Conservation (phyloP, 1,140 invertebrate genomes). For the Panulirus ornatus region DNA sequence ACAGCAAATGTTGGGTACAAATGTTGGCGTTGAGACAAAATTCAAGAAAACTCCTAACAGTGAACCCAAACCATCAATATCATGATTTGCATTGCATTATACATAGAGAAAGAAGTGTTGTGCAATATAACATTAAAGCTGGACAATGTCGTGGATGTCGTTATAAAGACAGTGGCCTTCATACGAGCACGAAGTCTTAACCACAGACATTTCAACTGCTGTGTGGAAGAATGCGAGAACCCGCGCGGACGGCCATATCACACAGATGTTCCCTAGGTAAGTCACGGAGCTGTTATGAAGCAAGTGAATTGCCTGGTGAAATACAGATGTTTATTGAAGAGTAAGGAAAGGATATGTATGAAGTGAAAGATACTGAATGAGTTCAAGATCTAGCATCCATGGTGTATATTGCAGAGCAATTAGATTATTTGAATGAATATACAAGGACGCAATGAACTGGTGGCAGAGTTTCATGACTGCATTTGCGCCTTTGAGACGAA, state of each 20-base stretch:
- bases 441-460: not conserved
- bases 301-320: too few relatives aligned
- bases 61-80: not conserved
- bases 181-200: not conserved
- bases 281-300: slow-evolving; percentile 16
- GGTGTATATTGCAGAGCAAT: not conserved
- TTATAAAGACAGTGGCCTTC: not conserved
- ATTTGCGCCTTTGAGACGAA: not conserved
- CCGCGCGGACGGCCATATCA: not conserved
- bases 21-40: slow-evolving; percentile 10
- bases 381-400: not conserved
- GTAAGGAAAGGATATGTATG: not conserved
- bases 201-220: slow-evolving; percentile 1
- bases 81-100: not conserved
- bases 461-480: not conserved
- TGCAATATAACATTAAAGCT: not conserved
- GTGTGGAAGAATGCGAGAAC: not conserved
- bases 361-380: not conserved
- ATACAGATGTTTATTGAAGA: too few relatives aligned
- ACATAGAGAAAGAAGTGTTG: not conserved
- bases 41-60: not conserved
- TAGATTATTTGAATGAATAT: not conserved
- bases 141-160: not conserved
- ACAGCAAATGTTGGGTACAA: not conserved
- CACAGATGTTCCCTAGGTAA: not conserved